Percentiles rank a stretch among this genome's conserved stretches.
Conservation (phyloP, 2,888 invertebrate genomes). For the Exocentrus adspersus region DNA sequence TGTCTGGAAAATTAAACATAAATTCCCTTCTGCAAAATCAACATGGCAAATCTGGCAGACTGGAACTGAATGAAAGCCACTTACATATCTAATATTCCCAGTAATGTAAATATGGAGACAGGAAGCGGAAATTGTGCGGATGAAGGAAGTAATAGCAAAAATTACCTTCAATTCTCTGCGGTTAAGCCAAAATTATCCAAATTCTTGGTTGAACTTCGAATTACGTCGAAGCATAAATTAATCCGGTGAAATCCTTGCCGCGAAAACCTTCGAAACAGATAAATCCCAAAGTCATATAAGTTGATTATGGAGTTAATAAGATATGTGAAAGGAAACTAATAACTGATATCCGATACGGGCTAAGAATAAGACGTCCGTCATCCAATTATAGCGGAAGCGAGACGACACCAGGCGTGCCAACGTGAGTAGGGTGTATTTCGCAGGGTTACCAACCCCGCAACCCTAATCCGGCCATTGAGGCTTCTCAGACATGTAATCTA, state of each 20-base stretch:
- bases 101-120: too few relatives aligned
- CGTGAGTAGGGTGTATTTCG: slow-evolving; percentile 53
- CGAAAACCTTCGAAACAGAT: slow-evolving; percentile 24
- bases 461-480: slow-evolving; percentile 55
- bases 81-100: background rate
- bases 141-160: too few relatives aligned
- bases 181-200: too few relatives aligned
- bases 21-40: slow-evolving; percentile 13
- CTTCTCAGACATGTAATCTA: slow-evolving; percentile 56
- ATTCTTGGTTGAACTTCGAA: too few relatives aligned
- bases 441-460: slow-evolving; percentile 59
- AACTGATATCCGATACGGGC: slow-evolving; percentile 59
- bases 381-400: slow-evolving; percentile 59
- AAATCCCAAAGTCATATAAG: slow-evolving; percentile 38
- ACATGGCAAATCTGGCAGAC: background rate
- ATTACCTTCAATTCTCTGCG: too few relatives aligned
- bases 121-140: too few relatives aligned
- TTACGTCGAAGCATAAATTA: slow-evolving; percentile 12
- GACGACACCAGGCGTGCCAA: slow-evolving; percentile 40
- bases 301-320: slow-evolving; percentile 43
- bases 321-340: slow-evolving; percentile 53
- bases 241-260: slow-evolving; percentile 9
- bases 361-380: slow-evolving; percentile 58
- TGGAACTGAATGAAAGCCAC: too few relatives aligned
- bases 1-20: slow-evolving; percentile 5